Evolutionary conservation across 2,797 vertebrate species (phyloP).

Genomic region (Selene dorsalis): DNA sequence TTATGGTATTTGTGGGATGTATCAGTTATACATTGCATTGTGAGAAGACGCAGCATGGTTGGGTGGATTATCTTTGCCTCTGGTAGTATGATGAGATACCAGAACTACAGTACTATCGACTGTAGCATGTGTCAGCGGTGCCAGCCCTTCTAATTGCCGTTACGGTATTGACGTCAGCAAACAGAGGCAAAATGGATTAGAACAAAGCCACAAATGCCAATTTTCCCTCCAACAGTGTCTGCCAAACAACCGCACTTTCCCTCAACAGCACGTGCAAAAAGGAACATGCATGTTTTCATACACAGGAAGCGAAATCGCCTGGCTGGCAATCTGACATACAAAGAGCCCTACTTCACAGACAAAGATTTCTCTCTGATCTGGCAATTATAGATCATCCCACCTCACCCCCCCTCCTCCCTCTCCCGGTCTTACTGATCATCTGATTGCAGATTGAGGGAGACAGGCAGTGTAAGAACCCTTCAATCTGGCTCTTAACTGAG

Average conservation of each 20-base stretch:
- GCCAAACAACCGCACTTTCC: slow-evolving; percentile 55
- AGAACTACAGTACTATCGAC: slow-evolving; percentile 23
- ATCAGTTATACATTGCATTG: slow-evolving; percentile 12
- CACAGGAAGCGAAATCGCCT: slow-evolving; percentile 59
- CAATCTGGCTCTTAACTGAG: slow-evolving; percentile 72
- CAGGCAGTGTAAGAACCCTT: slow-evolving; percentile 75
- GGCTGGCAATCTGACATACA: slow-evolving; percentile 66
- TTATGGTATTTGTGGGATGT: slow-evolving; percentile 20
- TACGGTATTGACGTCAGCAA: slow-evolving; percentile 64
- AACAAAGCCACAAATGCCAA: slow-evolving; percentile 57
- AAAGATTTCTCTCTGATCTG: slow-evolving; percentile 80
- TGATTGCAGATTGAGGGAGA: slow-evolving; percentile 77
- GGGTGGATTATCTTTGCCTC: slow-evolving; percentile 14
- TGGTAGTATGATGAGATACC: slow-evolving; percentile 17
- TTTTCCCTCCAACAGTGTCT: slow-evolving; percentile 42
- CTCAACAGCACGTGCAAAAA: slow-evolving; percentile 36
- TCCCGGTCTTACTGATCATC: slow-evolving; percentile 72
- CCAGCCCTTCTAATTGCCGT: slow-evolving; percentile 52
- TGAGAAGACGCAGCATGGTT: slow-evolving; percentile 8
- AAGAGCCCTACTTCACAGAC: slow-evolving; percentile 73
- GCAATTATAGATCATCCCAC: slow-evolving; percentile 77
- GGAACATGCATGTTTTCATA: slow-evolving; percentile 72
- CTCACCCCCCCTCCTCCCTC: slow-evolving; percentile 54
- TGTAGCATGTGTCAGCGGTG: slow-evolving; percentile 35
- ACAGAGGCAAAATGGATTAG: slow-evolving; percentile 58